These are phyloP conservation scores for Atta texana DNA, from an alignment of 1,140 invertebrate species.

Conservation along the genomic window DNA sequence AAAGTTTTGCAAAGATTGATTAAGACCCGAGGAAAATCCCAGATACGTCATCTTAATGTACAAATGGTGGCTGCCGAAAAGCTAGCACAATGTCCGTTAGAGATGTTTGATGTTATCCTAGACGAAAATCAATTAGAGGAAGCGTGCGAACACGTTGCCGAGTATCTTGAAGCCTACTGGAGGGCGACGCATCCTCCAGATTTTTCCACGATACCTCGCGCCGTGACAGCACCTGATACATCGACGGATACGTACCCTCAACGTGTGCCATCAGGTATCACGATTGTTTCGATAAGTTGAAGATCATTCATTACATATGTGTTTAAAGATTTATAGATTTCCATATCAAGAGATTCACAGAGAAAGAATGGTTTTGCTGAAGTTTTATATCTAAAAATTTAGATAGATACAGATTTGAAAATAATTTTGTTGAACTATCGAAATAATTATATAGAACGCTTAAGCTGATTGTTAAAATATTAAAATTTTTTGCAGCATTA, in stretches of 20 bases:
- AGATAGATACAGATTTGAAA: too few relatives aligned
- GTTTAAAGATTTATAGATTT: background rate
- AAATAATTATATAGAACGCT: too few relatives aligned
- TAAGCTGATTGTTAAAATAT: too few relatives aligned
- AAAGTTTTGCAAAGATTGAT: constrained; percentile 99
- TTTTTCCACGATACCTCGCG: constrained; percentile 87
- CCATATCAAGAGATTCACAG: background rate
- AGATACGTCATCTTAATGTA: constrained; percentile 98
- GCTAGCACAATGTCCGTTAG: constrained; percentile 97
- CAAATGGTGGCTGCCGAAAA: constrained; percentile 99
- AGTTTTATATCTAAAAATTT: too few relatives aligned
- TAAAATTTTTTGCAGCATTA: too few relatives aligned
- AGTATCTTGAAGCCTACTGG: constrained; percentile 99
- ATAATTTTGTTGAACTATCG: too few relatives aligned
- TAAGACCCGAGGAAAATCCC: constrained; percentile 99
- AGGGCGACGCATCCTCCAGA: constrained; percentile 97
- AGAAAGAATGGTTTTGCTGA: too few relatives aligned
- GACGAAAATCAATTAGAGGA: constrained; percentile 99
- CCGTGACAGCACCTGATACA: constrained; percentile 88
- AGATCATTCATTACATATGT: background rate
- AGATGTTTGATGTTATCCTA: constrained; percentile 99
- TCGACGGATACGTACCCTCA: constrained; percentile 82
- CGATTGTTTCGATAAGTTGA: background rate
- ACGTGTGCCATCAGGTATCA: constrained; percentile 83
- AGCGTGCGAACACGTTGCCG: constrained; percentile 99